Base-by-base conservation (phyloP, 2,113 vertebrate genomes). In the Xiphophorus hellerii region DNA sequence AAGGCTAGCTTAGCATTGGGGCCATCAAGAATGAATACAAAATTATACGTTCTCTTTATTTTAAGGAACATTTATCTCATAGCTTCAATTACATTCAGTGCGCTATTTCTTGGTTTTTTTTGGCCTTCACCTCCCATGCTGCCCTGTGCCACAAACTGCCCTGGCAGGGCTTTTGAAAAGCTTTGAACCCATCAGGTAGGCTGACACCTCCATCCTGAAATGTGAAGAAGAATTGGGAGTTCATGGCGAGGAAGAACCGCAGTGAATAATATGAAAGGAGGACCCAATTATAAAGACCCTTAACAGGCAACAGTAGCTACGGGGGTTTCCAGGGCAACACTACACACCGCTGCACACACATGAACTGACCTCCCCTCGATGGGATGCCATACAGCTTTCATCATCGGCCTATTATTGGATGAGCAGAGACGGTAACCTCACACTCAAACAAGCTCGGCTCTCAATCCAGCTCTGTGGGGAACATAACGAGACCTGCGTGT, bases 241-340 rank as follows among this genome's bases (percentile, higher is more conserved):
- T 90, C 89, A 90, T 71, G 77, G 78, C 68, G 81, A 73, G 80
- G 84, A 67, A 84, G 80, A 81, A 88, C 82, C 89, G 82, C 62
- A 30, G 84, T 74, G 85, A 86, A 87, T 88, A 89, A 92, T 92
- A 92, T 88, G 87, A 92, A 89, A 94, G 93, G 88, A 91, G 88
- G 88, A 83, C 74, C 93, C 93, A 94, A 95, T 95, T 95, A 95
- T 85, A 80, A 80, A 76, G 84, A 77, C 88, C 93, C 93, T 92
- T 93, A 93, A 88, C 84, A 69, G 85, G 77, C 88, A 87, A 84
- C 77, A 69, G 81, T 75, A 85, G 74, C 91, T 85, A 75, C 76
- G 33, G 91, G 84, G 89, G 92, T 93, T 92, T 92, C 92, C 92
- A 84, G 77, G 87, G 90, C 85, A 93, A 94, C 91, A 86, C 84